Evolutionary conservation across 2,888 invertebrate species (phyloP), one percentile per base, ranked within the genome.

Genomic region (Himalopsyche kuldschensis): DNA sequence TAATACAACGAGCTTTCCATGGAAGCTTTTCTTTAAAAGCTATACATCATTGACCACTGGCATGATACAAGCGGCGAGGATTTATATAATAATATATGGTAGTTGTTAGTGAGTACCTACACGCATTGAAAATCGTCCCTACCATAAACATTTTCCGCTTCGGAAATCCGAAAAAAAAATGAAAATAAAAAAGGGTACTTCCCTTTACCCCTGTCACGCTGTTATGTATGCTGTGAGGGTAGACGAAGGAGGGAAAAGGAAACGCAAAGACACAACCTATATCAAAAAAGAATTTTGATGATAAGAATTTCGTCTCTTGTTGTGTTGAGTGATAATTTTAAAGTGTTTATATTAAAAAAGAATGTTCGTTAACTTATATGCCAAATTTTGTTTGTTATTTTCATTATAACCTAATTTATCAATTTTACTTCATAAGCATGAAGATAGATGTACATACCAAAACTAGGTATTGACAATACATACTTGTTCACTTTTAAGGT

Each of bases 61-160:
- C 78, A 83, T 76, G 76, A 81, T 81, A 85, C 84, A 83, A 79
- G 83, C 83, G 81, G 81, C 79, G 77, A 83, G 85, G 84, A 85
- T 85, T 85, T 85, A 85, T 85, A 80, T 84, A 80, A 80, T 85
- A 85, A 85, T 84, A 84, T 85, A 85, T 84, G 85, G 84, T 46
- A 48, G 82, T 82, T 82, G 83, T 83, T 83, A 85, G 82, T 85
- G 81, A 82, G 84, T 85, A 85, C 82, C 82, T 76, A 84, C 83
- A 81, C 80, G 82, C 85, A 85, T 85, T 84, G 85, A 84, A 84
- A 85, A 84, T 85, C 84, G 84, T 85, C 84, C 85, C 84, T 85
- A 79, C 85, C 84, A 85, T 85, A 85, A 85, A 85, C 84, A 85
- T 85, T 85, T 84, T 83, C 78, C 85, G 85, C 85, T 83, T 78